Evolutionary conservation across 1,140 invertebrate species (phyloP), one percentile per base, ranked within the genome.

Genomic region (Rhopalosiphum padi): DNA sequence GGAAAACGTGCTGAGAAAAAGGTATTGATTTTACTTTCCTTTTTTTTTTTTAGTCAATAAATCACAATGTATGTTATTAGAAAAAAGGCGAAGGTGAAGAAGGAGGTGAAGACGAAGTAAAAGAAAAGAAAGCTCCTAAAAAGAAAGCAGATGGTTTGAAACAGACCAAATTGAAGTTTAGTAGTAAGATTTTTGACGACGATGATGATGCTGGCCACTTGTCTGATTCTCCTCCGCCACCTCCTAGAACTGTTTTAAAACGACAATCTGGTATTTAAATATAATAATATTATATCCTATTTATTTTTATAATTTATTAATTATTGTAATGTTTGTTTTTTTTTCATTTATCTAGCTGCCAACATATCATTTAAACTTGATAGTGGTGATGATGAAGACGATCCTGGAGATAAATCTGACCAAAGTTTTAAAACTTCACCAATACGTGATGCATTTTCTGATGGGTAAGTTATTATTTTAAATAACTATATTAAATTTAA

Each of bases 1-100:
- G 94, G 96, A 96, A 94, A 96, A 95, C 93, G 94, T 51, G 91
- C 86, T 53, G 87, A 60, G 53, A 91, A 68, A 89, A 83, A 89
- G 77, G 53, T 82, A 55, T 90, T 9, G 1, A 43, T 86, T 41
- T 35, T 11, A 25, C n/a, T 43, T 43, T 35, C n/a, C n/a, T 46
- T 22, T 60, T 43, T 25, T 9, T 8, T 22, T 83, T 41, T 6
- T 3, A 37, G 22, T 60, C 90, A 35, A 9, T 41, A 8, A 25
- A 48, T 22, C n/a, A 6, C 18, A 60, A 3, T 25, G 21, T 85
- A 41, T 77, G 15, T n/a, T 11, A 43, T 25, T 68, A 94, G 87
- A 94, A 94, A 93, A 94, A 94, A 94, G 86, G 41, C 48, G 55
- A 91, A 77, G 88, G 77, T 25, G 86, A 93, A 46, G 83, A 46